Percentiles rank a stretch among this genome's conserved stretches.
Evolutionary conservation across 2,888 invertebrate genomes (phyloP).

Genomic region (Tachina fera): DNA sequence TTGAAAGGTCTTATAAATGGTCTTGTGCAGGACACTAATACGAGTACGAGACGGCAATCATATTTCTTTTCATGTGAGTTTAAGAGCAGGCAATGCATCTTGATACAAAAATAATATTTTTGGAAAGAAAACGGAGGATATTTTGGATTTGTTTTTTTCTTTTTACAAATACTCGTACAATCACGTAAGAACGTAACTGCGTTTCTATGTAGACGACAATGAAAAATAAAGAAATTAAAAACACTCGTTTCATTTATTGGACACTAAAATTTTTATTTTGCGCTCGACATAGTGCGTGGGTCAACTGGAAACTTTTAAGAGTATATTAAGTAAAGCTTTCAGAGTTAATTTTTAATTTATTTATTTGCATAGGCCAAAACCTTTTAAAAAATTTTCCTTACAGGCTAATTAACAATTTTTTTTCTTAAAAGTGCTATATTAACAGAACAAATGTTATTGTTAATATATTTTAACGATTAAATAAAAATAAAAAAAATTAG

Average conservation of each 20-base stretch:
- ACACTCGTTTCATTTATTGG: conserved; percentile 62
- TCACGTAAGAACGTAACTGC: conserved; percentile 46
- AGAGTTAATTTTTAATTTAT: too few relatives aligned
- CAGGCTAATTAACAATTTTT: too few relatives aligned
- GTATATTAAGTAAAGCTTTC: not conserved
- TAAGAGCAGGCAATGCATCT: conserved; percentile 12
- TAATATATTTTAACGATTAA: too few relatives aligned
- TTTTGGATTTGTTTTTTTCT: conserved; percentile 3
- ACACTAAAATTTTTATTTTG: conserved; percentile 51
- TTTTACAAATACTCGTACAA: conserved; percentile 35
- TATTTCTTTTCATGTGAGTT: conserved; percentile 26
- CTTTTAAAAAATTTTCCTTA: too few relatives aligned
- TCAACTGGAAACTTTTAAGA: conserved; percentile 13
- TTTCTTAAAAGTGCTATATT: too few relatives aligned
- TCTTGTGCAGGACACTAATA: not conserved
- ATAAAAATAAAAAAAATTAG: too few relatives aligned
- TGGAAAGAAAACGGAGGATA: not conserved
- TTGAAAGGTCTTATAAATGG: too few relatives aligned
- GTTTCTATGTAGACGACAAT: conserved; percentile 37
- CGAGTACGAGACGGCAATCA: conserved; percentile 3
- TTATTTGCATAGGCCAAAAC: too few relatives aligned
- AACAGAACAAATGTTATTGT: too few relatives aligned
- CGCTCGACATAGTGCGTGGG: conserved; percentile 30
- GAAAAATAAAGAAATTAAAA: conserved; percentile 68
- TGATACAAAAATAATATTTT: conserved; percentile 12